These are phyloP conservation scores for Drosophila helvetica DNA, from an alignment of 2,888 invertebrate genomes.

Conservation along the genomic window DNA sequence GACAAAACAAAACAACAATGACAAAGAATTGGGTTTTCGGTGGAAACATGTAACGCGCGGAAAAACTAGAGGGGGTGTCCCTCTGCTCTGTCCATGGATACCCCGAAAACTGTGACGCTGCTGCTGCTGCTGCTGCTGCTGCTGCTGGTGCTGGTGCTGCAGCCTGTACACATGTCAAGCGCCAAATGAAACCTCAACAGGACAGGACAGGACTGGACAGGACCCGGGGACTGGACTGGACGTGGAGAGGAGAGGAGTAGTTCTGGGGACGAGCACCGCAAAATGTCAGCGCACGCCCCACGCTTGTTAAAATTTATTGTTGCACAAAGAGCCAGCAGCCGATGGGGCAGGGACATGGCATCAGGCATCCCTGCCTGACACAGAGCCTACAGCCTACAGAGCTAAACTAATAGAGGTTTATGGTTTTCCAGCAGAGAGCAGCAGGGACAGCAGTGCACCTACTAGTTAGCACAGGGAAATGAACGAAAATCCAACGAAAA, in stretches of 20 bases:
- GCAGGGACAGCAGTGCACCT: neutral
- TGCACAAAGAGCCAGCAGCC: slow-evolving; percentile 48
- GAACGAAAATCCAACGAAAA: slow-evolving; percentile 9
- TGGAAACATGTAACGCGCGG: slow-evolving; percentile 25
- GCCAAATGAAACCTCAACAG: slow-evolving; percentile 75
- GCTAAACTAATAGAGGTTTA: slow-evolving; percentile 53
- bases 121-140: neutral
- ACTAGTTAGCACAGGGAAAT: slow-evolving; percentile 16
- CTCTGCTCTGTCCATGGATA: slow-evolving; percentile 1
- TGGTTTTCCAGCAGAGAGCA: slow-evolving; percentile 31
- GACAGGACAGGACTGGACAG: slow-evolving; percentile 30
- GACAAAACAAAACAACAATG: slow-evolving; percentile 6
- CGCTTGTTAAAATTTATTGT: slow-evolving; percentile 74
- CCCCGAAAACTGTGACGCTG: slow-evolving; percentile 15
- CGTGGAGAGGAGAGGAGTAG: slow-evolving; percentile 14
- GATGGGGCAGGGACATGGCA: neutral
- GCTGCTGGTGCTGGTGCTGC: neutral
- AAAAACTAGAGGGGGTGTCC: slow-evolving; percentile 26
- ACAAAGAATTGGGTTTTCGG: neutral
- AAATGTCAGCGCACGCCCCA: slow-evolving; percentile 70
- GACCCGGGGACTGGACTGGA: slow-evolving; percentile 30
- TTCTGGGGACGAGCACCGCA: slow-evolving; percentile 51
- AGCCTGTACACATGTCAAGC: slow-evolving; percentile 69
- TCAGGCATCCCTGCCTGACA: slow-evolving; percentile 7
- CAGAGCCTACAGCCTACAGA: slow-evolving; percentile 21